These are phyloP conservation scores for Bibio marci DNA, from an alignment of 2,888 invertebrate genomes.

Conservation along the genomic window DNA sequence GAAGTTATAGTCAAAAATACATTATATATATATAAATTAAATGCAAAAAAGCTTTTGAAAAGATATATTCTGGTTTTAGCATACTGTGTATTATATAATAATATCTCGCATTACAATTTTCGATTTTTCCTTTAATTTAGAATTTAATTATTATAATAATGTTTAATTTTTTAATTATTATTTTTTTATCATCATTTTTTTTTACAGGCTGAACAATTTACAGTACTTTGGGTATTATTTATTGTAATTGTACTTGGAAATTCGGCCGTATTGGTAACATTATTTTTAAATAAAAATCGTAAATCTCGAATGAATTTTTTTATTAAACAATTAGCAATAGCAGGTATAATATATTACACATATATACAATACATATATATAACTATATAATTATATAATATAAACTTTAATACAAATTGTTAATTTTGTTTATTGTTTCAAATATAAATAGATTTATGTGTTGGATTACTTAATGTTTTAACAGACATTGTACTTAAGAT, in stretches of 20 bases:
- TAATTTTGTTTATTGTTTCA: neutral
- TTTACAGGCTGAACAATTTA: constrained; percentile 74
- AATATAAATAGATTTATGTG: constrained; percentile 75
- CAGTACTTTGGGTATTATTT: constrained; percentile 72
- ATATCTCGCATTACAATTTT: no score
- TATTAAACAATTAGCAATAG: constrained; percentile 81
- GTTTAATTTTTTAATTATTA: no score
- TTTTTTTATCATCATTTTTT: no score
- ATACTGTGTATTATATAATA: no score
- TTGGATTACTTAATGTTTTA: constrained; percentile 73
- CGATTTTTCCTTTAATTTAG: no score
- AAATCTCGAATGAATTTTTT: constrained; percentile 92
- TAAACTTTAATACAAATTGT: neutral
- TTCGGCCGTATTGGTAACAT: constrained; percentile 68
- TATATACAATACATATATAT: neutral
- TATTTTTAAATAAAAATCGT: constrained; percentile 64
- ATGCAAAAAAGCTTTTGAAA: no score
- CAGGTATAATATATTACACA: constrained; percentile 52
- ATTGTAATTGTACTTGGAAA: constrained; percentile 75
- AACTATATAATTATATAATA: neutral
- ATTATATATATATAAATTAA: no score
- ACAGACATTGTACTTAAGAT: constrained; percentile 82
- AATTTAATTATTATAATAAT: no score
- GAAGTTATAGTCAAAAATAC: no score
- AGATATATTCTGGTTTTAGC: no score